Conservation (phyloP, 2,888 invertebrate species). For the Metopia argyrocephala region DNA sequence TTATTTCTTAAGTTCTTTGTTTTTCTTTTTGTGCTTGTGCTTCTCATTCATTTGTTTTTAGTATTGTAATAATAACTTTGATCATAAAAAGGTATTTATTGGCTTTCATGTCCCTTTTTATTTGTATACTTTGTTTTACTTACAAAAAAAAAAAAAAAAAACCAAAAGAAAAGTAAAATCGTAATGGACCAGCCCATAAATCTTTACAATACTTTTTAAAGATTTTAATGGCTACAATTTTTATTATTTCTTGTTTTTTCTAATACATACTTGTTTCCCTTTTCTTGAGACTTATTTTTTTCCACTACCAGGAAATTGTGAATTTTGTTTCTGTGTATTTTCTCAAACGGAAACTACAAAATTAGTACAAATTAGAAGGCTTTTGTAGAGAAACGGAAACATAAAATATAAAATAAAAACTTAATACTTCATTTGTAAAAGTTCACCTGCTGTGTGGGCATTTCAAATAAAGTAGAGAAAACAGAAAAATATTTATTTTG, state of each 20-base stretch:
- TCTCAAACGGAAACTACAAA: slow-evolving; percentile 23
- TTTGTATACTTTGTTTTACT: slow-evolving; percentile 11
- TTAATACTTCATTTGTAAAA: not conserved
- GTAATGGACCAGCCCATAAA: slow-evolving; percentile 22
- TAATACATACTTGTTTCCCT: not conserved
- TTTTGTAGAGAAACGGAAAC: not conserved
- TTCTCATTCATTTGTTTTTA: slow-evolving; percentile 18
- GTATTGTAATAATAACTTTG: slow-evolving; percentile 40
- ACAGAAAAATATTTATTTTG: too few species aligned
- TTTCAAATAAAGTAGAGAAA: too few species aligned
- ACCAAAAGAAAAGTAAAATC: not conserved
- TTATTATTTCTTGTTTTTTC: slow-evolving; percentile 1
- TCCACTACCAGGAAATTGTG: slow-evolving; percentile 22
- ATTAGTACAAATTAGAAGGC: not conserved
- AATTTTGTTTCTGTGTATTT: slow-evolving; percentile 14
- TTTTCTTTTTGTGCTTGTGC: too few species aligned
- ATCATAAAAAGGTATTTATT: slow-evolving; percentile 37
- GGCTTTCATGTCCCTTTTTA: not conserved
- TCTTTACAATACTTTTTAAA: slow-evolving; percentile 28
- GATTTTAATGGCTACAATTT: slow-evolving; percentile 21
- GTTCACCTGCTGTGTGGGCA: too few species aligned
- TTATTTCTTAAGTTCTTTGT: too few species aligned
- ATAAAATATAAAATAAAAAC: not conserved
- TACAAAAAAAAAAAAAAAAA: not conserved
- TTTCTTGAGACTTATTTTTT: not conserved